A percentile compares a stretch with the other conserved stretches of the same genome.
phyloP scores from a whole-genome alignment of 2,888 invertebrate genomes.

The Villa cingulata region DNA sequence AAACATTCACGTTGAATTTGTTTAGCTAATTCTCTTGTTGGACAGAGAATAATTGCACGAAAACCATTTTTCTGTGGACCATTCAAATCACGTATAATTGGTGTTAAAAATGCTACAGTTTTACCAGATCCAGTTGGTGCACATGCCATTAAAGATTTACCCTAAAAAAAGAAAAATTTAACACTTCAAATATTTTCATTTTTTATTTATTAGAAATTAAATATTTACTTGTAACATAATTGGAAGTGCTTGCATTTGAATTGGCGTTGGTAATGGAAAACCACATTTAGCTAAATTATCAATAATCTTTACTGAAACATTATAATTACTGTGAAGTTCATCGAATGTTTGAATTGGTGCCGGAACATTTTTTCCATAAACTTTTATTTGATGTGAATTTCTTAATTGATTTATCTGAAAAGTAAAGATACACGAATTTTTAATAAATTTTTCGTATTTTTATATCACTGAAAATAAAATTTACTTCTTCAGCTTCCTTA shows the following conservation, averaged over 20 bases:
- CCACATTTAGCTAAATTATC: conserved; percentile 56
- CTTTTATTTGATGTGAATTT: conserved; percentile 62
- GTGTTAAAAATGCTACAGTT: conserved; percentile 86
- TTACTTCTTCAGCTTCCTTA: conserved; percentile 34
- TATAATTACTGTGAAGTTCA: conserved; percentile 44
- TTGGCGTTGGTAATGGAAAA: conserved; percentile 67
- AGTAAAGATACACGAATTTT: too few species aligned
- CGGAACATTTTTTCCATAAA: conserved; percentile 67
- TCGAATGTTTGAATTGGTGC: conserved; percentile 58
- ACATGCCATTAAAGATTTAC: conserved; percentile 76
- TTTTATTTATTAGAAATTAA: neutral
- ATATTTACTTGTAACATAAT: conserved; percentile 59
- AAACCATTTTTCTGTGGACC: conserved; percentile 61
- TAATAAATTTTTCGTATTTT: too few species aligned
- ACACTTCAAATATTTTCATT: too few species aligned
- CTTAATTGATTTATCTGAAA: conserved; percentile 56
- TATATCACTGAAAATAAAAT: conserved; percentile 34
- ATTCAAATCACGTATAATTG: conserved; percentile 64
- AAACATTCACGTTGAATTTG: conserved; percentile 77
- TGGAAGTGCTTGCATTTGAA: conserved; percentile 88
- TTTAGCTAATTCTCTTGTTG: conserved; percentile 85
- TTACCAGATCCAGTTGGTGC: conserved; percentile 98
- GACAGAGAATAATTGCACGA: conserved; percentile 77
- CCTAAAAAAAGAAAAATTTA: conserved; percentile 32
- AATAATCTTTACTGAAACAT: conserved; percentile 46